phyloP scores from a whole-genome alignment of 2,113 vertebrate species.

The Chloropsis cyanopogon region DNA sequence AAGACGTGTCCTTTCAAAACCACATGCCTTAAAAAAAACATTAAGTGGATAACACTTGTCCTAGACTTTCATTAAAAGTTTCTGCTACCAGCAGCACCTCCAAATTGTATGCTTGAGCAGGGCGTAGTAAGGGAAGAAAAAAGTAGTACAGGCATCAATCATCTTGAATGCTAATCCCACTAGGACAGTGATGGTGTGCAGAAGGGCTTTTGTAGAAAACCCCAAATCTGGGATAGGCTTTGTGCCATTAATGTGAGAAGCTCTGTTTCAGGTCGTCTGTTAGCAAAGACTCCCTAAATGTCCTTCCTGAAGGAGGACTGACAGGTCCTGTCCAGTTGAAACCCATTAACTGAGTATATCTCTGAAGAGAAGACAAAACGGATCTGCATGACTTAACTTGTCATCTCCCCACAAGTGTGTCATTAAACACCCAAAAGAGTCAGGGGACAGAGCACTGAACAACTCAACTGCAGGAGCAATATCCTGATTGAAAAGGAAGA shows the following conservation, averaged over 20 bases:
- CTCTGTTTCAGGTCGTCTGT: background rate
- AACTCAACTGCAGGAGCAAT: background rate
- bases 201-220: background rate
- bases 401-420: accelerated
- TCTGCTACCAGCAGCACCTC: background rate
- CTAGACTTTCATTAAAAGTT: background rate
- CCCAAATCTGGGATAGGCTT: background rate
- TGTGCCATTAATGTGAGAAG: background rate
- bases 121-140: background rate
- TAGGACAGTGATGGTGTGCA: background rate
- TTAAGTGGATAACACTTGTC: background rate
- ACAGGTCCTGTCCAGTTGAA: background rate
- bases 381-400: background rate
- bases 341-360: background rate
- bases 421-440: background rate
- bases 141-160: background rate
- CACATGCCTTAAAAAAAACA: background rate
- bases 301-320: background rate
- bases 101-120: background rate
- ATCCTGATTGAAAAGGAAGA: background rate
- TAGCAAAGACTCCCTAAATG: background rate
- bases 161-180: background rate
- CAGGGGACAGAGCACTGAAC: background rate
- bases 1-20: background rate
- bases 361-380: background rate